Evolutionary conservation across 2,797 vertebrate species (phyloP).

Genomic region (Denticeps clupeoides): DNA sequence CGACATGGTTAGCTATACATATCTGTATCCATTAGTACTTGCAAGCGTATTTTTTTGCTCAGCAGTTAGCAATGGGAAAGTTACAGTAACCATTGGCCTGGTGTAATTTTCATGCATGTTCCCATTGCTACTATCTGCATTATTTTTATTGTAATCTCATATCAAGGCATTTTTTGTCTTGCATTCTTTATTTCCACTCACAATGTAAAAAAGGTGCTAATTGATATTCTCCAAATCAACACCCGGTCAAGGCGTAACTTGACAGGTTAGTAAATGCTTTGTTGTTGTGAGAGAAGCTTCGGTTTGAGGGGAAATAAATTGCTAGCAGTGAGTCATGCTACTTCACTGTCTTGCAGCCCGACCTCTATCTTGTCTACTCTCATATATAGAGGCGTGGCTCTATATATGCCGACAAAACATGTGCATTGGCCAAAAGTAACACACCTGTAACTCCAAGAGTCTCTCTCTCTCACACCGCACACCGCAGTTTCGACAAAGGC

Average conservation of each 20-base stretch:
- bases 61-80: not conserved
- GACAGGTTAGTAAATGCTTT: not conserved
- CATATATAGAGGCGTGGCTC: conserved; percentile 64
- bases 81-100: not conserved
- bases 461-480: conserved; percentile 51
- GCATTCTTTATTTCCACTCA: conserved; percentile 64
- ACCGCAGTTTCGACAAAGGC: conserved; percentile 50
- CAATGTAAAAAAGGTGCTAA: conserved; percentile 20
- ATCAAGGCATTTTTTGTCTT: conserved; percentile 26
- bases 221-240: conserved; percentile 12
- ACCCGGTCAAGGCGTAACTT: conserved; percentile 6
- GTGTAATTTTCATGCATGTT: conserved; percentile 30
- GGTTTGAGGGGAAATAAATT: conserved; percentile 63
- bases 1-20: no score
- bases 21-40: not conserved
- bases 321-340: conserved; percentile 30
- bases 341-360: conserved; percentile 35
- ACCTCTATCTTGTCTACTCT: conserved; percentile 26
- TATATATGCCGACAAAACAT: conserved; percentile 59
- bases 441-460: conserved; percentile 61
- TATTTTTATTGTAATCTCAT: conserved; percentile 28
- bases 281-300: conserved; percentile 11
- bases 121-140: conserved; percentile 40
- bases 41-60: not conserved
- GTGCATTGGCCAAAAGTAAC: conserved; percentile 49